A percentile compares a stretch with the other conserved stretches of the same genome.
These are phyloP conservation scores for Drepana falcataria DNA, from an alignment of 2,888 invertebrate species.

Conservation along the genomic window DNA sequence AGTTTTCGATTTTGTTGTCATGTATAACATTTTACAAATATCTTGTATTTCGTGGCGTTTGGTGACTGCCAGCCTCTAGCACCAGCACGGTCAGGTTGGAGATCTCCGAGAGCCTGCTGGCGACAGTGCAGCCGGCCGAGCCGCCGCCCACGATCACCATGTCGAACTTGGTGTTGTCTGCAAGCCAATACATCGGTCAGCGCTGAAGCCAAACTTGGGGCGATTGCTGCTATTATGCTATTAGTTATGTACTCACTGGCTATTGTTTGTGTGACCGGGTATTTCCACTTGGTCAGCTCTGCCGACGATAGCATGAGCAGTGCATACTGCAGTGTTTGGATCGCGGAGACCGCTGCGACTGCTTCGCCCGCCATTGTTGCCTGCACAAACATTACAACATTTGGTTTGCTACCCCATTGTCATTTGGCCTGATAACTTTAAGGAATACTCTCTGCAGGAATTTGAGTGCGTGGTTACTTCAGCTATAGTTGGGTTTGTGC, in stretches of 20 bases:
- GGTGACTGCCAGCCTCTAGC: conserved; percentile 13
- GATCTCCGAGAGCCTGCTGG: conserved; percentile 13
- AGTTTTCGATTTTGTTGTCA: too few species aligned
- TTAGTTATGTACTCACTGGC: conserved; percentile 8
- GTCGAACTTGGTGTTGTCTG: conserved; percentile 15
- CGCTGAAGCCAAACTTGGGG: background rate
- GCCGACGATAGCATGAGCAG: conserved; percentile 6
- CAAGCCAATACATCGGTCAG: background rate
- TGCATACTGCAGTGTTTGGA: conserved; percentile 8
- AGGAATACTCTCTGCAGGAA: too few species aligned
- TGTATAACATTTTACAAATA: too few species aligned
- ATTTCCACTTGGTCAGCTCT: conserved; percentile 4
- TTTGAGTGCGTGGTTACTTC: too few species aligned
- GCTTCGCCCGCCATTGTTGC: conserved; percentile 12
- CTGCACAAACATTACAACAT: background rate
- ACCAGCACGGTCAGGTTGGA: conserved; percentile 8
- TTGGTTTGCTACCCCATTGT: too few species aligned
- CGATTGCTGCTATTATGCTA: background rate
- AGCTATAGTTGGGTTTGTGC: too few species aligned
- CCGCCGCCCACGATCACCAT: conserved; percentile 21
- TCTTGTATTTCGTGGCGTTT: conserved; percentile 8
- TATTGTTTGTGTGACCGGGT: conserved; percentile 6
- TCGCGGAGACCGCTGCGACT: conserved; percentile 1
- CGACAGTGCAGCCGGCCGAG: conserved; percentile 16
- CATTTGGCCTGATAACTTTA: too few species aligned